Evolutionary conservation across 2,888 invertebrate species (phyloP), one percentile per base, ranked within the genome.

Genomic region (Hylaea fasciaria): DNA sequence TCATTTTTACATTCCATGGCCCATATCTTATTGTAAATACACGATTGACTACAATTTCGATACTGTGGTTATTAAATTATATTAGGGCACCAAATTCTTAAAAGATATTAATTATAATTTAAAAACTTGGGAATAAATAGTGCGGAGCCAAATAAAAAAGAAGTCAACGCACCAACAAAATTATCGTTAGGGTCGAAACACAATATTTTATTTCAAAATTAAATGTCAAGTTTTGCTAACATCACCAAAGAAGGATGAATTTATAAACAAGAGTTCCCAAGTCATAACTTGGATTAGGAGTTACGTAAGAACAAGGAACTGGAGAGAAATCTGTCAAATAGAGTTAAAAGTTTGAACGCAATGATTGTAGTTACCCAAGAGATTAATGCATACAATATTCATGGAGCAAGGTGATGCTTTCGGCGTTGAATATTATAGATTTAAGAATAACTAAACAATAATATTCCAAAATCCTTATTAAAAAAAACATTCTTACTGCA

Each of bases 141-240:
- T 22, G 22, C 22, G 2, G 5, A 22, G 22, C 2, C 8, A n/a
- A 12, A 37, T 39, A 29, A 50, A 64, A 32, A 9, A 0, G 3
- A 32, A 65, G 64, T 65, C 0, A 1, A 37, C 37, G 11, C 5
- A 12, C 1, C 10, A 37, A 70, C 65, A 70, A 80, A 85, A 85
- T 85, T 32, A 32, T 32, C 10, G 9, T 8, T 81, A 82, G 76
- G 75, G 71, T 65, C 41, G 78, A 71, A 78, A 82, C 82, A 76
- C 76, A 82, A 85, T 85, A 76, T 81, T 81, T 84, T 84, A 3
- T 82, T 80, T 73, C 57, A 67, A 76, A 82, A 85, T 78, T 80
- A 82, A 86, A 86, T 75, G 84, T 83, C 85, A 83, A 83, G 80
- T 82, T 82, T 32, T 0, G 73, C 80, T 83, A 87, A 87, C 85